A percentile compares a stretch with the other conserved stretches of the same genome.
phyloP scores from a whole-genome alignment of 2,888 invertebrate genomes.

The Zelleria hepariella region DNA sequence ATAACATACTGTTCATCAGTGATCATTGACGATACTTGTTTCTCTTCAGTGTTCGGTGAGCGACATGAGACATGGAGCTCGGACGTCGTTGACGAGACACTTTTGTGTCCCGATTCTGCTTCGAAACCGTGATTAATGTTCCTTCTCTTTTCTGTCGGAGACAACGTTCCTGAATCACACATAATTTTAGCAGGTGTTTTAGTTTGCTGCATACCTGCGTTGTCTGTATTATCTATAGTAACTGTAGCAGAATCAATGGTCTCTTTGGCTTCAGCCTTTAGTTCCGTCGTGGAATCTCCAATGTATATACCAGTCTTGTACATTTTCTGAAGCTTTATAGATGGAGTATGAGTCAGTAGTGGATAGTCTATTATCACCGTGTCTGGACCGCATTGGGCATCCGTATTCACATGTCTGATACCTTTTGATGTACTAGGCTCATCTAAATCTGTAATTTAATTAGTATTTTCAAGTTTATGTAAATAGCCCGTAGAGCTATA shows the following conservation, averaged over 20 bases:
- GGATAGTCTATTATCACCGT: conserved; percentile 17
- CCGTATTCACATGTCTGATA: conserved; percentile 45
- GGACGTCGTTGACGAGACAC: background rate
- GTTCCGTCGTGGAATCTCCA: conserved; percentile 24
- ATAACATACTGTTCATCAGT: background rate
- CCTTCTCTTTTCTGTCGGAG: background rate
- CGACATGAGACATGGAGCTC: background rate
- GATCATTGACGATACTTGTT: background rate
- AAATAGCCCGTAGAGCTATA: background rate
- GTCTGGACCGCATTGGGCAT: conserved; percentile 59
- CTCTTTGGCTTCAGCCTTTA: conserved; percentile 7
- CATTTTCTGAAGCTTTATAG: conserved; percentile 22
- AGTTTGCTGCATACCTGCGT: background rate
- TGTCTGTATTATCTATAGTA: conserved; percentile 10
- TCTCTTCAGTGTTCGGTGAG: background rate
- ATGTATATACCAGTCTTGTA: conserved; percentile 35
- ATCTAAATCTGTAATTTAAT: conserved; percentile 40
- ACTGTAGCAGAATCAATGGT: conserved; percentile 28
- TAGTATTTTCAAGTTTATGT: background rate
- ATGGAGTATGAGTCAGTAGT: conserved; percentile 33
- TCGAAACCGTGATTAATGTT: background rate
- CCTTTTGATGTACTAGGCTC: conserved; percentile 66
- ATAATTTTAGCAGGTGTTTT: background rate
- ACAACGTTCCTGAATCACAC: background rate
- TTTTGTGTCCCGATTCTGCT: background rate